phyloP scores from a whole-genome alignment of 2,888 invertebrate species.

The Epistrophe eligans region DNA sequence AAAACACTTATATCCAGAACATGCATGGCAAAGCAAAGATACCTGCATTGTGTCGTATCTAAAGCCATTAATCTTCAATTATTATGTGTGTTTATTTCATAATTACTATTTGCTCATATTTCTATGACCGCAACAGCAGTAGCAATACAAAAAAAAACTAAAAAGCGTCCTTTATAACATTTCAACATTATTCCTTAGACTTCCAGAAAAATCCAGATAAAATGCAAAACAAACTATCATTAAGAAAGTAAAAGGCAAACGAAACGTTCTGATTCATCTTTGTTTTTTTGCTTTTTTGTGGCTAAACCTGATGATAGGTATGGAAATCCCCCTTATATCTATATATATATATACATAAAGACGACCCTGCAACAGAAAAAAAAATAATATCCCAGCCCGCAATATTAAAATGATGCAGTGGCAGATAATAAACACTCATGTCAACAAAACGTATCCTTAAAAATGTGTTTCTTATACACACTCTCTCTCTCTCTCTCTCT shows the following conservation, averaged over 20 bases:
- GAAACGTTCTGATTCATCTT: constrained; percentile 41
- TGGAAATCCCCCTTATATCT: constrained; percentile 5
- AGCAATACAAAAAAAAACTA: background rate
- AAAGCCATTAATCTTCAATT: constrained; percentile 69
- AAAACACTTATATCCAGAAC: background rate
- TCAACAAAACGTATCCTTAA: constrained; percentile 76
- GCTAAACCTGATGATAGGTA: constrained; percentile 1
- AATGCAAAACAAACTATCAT: constrained; percentile 75
- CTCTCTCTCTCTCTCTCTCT: constrained; percentile 18
- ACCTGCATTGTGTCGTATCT: constrained; percentile 55
- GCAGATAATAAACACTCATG: constrained; percentile 76
- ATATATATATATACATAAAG: constrained; percentile 17
- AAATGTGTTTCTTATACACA: constrained; percentile 72
- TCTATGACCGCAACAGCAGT: constrained; percentile 64
- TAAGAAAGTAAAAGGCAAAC: constrained; percentile 75
- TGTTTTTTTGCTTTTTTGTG: background rate
- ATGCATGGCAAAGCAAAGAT: constrained; percentile 56
- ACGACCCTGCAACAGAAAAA: constrained; percentile 24
- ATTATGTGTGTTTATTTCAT: constrained; percentile 69
- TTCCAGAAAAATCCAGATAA: constrained; percentile 55
- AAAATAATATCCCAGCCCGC: constrained; percentile 36
- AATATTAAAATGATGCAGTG: constrained; percentile 75
- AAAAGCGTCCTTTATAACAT: constrained; percentile 16
- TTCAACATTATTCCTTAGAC: constrained; percentile 34
- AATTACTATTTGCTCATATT: constrained; percentile 72